These are phyloP conservation scores for Monopis laevigella DNA, from an alignment of 2,888 invertebrate genomes.

Conservation along the genomic window DNA sequence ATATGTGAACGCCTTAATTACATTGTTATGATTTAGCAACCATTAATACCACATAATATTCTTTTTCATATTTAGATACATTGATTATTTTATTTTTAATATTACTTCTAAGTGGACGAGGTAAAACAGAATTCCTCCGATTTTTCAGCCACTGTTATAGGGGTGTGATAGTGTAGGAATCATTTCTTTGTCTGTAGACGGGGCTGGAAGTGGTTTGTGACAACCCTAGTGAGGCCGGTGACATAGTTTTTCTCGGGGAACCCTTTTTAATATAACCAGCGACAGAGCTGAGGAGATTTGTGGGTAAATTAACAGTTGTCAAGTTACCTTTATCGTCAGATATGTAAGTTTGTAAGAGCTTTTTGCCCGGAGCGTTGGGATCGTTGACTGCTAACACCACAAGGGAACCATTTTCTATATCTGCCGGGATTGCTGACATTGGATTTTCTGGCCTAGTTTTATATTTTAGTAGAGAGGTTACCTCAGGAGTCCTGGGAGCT, in stretches of 20 bases:
- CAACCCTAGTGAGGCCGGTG: constrained; percentile 4
- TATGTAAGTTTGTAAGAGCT: constrained; percentile 55
- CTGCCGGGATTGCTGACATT: constrained; percentile 30
- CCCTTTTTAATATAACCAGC: constrained; percentile 51
- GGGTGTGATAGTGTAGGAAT: constrained; percentile 47
- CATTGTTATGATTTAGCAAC: no score
- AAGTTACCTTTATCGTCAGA: constrained; percentile 39
- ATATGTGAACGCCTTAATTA: no score
- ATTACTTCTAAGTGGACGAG: no score
- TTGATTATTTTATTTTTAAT: no score
- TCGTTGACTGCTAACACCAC: constrained; percentile 53
- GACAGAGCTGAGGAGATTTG: constrained; percentile 42
- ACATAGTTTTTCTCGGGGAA: constrained; percentile 28
- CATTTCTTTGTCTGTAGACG: constrained; percentile 35
- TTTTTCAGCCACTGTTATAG: neutral
- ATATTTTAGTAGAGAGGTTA: no score
- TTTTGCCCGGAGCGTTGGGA: constrained; percentile 46
- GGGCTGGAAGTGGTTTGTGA: constrained; percentile 33
- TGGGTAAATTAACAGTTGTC: constrained; percentile 42
- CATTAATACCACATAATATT: no score
- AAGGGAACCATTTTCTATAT: constrained; percentile 48
- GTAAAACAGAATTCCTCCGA: no score
- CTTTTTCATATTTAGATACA: no score
- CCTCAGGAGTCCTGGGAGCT: no score
- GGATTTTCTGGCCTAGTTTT: no score